A percentile compares a stretch with the other conserved stretches of the same genome.
phyloP scores from a whole-genome alignment of 23 tunicate genomes.

The Ascidia mentula region DNA sequence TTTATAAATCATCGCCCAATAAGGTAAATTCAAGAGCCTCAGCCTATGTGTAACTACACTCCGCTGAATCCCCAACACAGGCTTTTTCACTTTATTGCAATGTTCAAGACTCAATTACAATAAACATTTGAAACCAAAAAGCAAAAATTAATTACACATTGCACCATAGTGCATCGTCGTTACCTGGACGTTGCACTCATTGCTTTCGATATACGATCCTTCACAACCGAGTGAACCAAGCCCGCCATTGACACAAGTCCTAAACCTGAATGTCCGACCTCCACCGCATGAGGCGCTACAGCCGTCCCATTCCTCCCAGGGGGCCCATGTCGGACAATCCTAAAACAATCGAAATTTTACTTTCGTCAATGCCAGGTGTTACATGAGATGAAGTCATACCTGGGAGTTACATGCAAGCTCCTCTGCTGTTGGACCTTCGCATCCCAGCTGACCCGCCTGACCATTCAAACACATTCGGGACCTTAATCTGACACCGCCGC shows the following conservation, averaged over 20 bases:
- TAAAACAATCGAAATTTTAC: not conserved
- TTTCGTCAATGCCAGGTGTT: not conserved
- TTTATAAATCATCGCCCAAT: not conserved
- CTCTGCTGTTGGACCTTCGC: constrained; percentile 49
- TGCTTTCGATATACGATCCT: constrained; percentile 14
- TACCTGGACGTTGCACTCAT: constrained; percentile 57
- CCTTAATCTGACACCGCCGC: constrained; percentile 53
- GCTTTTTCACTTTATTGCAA: too few species aligned
- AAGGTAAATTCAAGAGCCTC: too few species aligned
- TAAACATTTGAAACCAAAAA: too few species aligned
- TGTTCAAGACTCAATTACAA: too few species aligned
- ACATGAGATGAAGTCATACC: not conserved
- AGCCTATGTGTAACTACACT: too few species aligned
- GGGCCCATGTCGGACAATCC: constrained; percentile 61
- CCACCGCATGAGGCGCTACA: constrained; percentile 60
- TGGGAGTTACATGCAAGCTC: constrained; percentile 28
- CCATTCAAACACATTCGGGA: constrained; percentile 77
- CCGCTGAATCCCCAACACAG: too few species aligned
- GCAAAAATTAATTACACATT: not conserved
- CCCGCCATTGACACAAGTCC: constrained; percentile 56
- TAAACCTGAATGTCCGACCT: constrained; percentile 33
- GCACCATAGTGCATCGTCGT: not conserved
- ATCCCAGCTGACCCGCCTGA: constrained; percentile 58
- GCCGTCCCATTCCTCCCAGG: constrained; percentile 44
- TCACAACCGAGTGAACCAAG: constrained; percentile 52